phyloP scores from a whole-genome alignment of 1,140 invertebrate genomes.

The Probaryconus sp. region DNA sequence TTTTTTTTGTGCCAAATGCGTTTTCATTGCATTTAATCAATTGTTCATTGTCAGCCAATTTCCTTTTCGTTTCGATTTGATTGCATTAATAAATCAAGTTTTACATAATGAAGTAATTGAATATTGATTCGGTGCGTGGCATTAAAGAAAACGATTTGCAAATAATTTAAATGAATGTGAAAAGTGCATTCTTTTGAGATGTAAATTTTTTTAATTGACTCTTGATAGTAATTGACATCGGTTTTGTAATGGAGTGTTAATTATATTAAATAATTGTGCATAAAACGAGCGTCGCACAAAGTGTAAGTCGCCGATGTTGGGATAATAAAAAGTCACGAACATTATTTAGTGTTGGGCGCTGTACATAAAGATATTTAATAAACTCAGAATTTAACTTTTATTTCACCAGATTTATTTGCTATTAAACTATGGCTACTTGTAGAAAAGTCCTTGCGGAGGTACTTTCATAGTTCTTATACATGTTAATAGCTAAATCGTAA shows the following conservation, averaged over 20 bases:
- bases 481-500: constrained; percentile 37
- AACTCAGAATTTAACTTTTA: constrained; percentile 28
- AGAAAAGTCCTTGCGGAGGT: constrained; percentile 4
- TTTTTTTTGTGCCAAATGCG: too few relatives aligned
- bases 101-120: constrained; percentile 12
- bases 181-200: neutral
- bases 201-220: too few relatives aligned
- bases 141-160: too few relatives aligned
- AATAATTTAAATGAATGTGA: too few relatives aligned
- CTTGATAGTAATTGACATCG: too few relatives aligned
- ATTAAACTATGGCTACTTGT: constrained; percentile 38
- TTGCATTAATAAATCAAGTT: constrained; percentile 2
- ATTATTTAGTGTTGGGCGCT: constrained; percentile 25
- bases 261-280: constrained; percentile 19
- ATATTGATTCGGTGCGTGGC: constrained; percentile 6
- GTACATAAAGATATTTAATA: constrained; percentile 45
- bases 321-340: constrained; percentile 21
- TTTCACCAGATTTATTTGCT: constrained; percentile 39
- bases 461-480: constrained; percentile 37
- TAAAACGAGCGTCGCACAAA: constrained; percentile 16
- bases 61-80: neutral
- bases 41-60: constrained; percentile 1
- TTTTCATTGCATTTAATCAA: neutral
- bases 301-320: constrained; percentile 7
- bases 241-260: constrained; percentile 39